Percentiles rank a stretch among this genome's conserved stretches.
These are phyloP conservation scores for Platycnemis pennipes DNA, from an alignment of 2,888 invertebrate genomes.

Conservation along the genomic window DNA sequence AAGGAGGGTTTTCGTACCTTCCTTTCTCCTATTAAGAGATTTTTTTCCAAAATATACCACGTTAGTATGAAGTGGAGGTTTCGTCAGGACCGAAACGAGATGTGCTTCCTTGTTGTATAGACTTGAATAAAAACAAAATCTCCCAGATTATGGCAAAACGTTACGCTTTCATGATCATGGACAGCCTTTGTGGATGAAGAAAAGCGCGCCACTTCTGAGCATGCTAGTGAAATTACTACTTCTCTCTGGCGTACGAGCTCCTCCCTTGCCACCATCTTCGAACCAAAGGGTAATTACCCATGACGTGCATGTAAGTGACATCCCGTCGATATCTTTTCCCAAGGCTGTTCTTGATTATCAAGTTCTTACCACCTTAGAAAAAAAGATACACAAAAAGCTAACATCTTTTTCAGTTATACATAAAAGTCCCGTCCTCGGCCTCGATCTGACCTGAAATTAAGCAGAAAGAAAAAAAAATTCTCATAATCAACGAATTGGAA, in stretches of 20 bases:
- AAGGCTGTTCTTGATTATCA: not conserved
- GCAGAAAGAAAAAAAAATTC: not conserved
- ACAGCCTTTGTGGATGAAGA: not conserved
- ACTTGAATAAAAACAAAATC: not conserved
- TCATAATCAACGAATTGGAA: slow-evolving; percentile 24
- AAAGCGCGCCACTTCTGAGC: not conserved
- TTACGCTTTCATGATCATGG: not conserved
- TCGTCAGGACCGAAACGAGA: not conserved
- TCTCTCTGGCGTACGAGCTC: not conserved
- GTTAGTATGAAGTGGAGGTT: too few species aligned
- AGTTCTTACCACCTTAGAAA: not conserved
- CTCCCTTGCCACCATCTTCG: not conserved
- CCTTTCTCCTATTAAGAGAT: too few species aligned
- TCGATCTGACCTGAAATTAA: slow-evolving; percentile 3
- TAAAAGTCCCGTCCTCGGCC: slow-evolving; percentile 40
- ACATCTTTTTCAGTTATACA: not conserved
- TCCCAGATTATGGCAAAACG: not conserved
- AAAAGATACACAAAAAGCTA: not conserved
- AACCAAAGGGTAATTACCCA: not conserved
- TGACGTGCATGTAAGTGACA: not conserved
- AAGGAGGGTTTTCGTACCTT: too few species aligned
- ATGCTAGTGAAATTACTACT: not conserved
- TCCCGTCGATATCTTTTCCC: not conserved
- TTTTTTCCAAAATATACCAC: too few species aligned
- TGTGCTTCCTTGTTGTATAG: not conserved